A percentile compares a stretch with the other conserved stretches of the same genome.
These are phyloP conservation scores for Lutraria rhynchaena DNA, from an alignment of 1,140 invertebrate species.

Conservation along the genomic window DNA sequence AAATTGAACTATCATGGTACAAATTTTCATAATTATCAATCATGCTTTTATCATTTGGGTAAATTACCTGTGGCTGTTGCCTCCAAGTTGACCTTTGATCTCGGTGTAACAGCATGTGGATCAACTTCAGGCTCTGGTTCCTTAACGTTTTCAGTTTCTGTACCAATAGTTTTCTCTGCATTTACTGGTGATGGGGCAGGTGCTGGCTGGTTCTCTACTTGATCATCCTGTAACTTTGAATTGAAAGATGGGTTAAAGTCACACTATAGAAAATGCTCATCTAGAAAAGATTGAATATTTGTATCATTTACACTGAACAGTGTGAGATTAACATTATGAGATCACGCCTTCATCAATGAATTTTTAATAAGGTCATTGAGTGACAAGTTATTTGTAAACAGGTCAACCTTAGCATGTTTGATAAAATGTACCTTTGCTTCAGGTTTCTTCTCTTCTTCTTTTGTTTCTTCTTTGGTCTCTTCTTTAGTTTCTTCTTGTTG, in stretches of 20 bases:
- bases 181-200: conserved; percentile 54
- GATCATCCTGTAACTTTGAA: not conserved
- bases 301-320: no score
- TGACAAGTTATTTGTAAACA: no score
- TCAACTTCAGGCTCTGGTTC: conserved; percentile 63
- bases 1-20: not conserved
- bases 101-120: conserved; percentile 60
- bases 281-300: no score
- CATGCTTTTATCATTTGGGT: no score
- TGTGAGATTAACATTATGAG: no score
- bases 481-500: conserved; percentile 43
- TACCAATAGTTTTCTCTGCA: conserved; percentile 46
- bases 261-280: no score
- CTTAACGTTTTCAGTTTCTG: conserved; percentile 51
- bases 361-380: no score
- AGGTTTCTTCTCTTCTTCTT: conserved; percentile 45
- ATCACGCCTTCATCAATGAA: no score
- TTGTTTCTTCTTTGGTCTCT: conserved; percentile 40
- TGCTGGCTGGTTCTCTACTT: conserved; percentile 42
- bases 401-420: no score
- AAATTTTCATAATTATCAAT: not conserved
- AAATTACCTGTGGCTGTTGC: conserved; percentile 79
- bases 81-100: conserved; percentile 70
- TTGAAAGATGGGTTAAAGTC: no score
- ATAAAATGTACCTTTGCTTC: conserved; percentile 31